Evolutionary conservation across 2,113 vertebrate species (phyloP).

Genomic region (Andinoacara biseriatus): DNA sequence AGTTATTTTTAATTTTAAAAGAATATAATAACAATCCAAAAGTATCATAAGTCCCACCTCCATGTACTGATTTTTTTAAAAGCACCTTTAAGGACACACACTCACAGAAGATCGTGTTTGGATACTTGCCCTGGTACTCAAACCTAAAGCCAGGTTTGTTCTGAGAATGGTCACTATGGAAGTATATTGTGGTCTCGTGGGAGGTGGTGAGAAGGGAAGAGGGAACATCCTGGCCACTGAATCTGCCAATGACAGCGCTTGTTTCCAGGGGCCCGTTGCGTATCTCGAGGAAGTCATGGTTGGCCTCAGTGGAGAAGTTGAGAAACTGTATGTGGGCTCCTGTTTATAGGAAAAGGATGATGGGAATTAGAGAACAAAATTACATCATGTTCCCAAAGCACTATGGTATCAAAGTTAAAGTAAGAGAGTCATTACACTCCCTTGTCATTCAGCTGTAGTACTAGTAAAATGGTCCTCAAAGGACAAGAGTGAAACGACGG

Average conservation of each 20-base stretch:
- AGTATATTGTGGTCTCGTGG: conserved; percentile 93
- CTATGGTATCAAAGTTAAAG: neutral
- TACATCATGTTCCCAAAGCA: neutral
- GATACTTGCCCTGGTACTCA: conserved; percentile 91
- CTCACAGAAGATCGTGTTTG: neutral
- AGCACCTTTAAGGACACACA: neutral
- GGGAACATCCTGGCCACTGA: conserved; percentile 88
- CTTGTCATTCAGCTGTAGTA: neutral
- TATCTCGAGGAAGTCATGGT: conserved; percentile 96
- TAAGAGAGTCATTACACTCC: neutral
- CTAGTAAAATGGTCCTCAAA: too few species aligned
- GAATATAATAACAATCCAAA: conserved; percentile 19
- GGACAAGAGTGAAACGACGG: neutral
- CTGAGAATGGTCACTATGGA: conserved; percentile 98
- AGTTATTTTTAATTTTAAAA: conserved; percentile 31
- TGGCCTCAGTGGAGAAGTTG: conserved; percentile 97
- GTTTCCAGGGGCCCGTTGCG: conserved; percentile 94
- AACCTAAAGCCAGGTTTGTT: conserved; percentile 97
- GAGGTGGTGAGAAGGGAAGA: conserved; percentile 91
- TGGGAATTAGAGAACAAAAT: neutral
- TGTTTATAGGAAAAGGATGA: conserved; percentile 50
- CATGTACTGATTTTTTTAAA: neutral
- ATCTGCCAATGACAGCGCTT: conserved; percentile 91
- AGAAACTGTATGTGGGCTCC: conserved; percentile 96
- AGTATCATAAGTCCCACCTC: neutral